Conservation (phyloP, 2,888 invertebrate species). For the Temnothorax ravouxi region DNA sequence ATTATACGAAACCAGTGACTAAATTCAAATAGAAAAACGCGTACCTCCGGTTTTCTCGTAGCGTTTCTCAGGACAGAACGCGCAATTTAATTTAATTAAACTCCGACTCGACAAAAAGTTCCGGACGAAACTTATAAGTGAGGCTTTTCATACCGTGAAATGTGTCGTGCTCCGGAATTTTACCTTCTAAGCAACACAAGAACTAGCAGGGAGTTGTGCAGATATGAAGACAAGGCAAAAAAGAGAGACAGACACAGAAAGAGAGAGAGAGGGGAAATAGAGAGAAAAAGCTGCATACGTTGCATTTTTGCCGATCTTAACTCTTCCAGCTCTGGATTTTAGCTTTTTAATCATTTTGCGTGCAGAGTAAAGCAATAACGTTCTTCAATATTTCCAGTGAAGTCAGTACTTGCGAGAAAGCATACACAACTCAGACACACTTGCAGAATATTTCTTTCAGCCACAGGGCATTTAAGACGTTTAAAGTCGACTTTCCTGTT, state of each 20-base stretch:
- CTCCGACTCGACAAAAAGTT: conserved; percentile 66
- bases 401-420: conserved; percentile 9
- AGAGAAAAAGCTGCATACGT: not conserved
- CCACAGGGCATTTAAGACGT: not conserved
- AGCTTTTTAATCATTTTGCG: conserved; percentile 12
- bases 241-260: too few relatives aligned
- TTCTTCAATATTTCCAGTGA: conserved; percentile 33
- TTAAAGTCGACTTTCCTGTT: conserved; percentile 12
- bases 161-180: conserved; percentile 39
- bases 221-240: not conserved
- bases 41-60: not conserved
- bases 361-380: conserved; percentile 17
- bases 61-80: conserved; percentile 55
- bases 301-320: conserved; percentile 23
- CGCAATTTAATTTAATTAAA: conserved; percentile 73
- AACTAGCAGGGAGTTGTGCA: conserved; percentile 21
- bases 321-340: conserved; percentile 18
- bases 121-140: conserved; percentile 56
- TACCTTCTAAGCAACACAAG: conserved; percentile 28
- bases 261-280: not conserved
- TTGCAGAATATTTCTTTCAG: conserved; percentile 15
- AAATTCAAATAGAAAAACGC: conserved; percentile 34
- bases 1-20: conserved; percentile 49
- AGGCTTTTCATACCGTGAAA: conserved; percentile 45
- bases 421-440: not conserved